Conservation (phyloP, 92 coral and sea anemone species). For the Anthopleura xanthogrammica region DNA sequence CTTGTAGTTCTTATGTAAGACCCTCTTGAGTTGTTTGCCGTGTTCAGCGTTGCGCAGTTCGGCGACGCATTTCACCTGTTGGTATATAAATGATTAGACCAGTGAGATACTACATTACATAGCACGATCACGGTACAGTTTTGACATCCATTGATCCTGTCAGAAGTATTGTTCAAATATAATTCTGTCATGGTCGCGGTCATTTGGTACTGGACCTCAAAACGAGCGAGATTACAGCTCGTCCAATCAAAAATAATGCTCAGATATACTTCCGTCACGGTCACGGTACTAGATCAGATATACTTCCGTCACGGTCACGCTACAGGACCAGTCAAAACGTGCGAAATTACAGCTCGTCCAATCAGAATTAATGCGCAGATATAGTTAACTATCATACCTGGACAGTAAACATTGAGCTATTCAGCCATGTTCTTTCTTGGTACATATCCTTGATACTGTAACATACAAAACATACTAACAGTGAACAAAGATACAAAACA, state of each 20-base stretch:
- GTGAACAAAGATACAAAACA: not conserved
- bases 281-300: too few relatives aligned
- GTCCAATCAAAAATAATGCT: too few relatives aligned
- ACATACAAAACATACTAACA: not conserved
- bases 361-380: too few relatives aligned
- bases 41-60: conserved; percentile 62
- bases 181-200: too few relatives aligned
- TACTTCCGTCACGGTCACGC: not conserved
- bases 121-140: not conserved
- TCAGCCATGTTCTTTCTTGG: conserved; percentile 68
- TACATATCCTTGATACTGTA: conserved; percentile 55
- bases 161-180: too few relatives aligned
- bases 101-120: not conserved
- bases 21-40: conserved; percentile 36
- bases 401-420: conserved; percentile 58
- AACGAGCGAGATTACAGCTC: too few relatives aligned
- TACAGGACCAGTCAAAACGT: not conserved
- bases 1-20: conserved; percentile 43
- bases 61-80: conserved; percentile 60
- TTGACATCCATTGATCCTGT: too few relatives aligned
- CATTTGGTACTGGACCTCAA: too few relatives aligned
- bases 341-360: too few relatives aligned
- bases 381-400: conserved; percentile 40
- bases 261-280: too few relatives aligned
- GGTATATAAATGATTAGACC: not conserved